Conservation (phyloP, 1,140 invertebrate species). For the Aculops lycopersici region DNA sequence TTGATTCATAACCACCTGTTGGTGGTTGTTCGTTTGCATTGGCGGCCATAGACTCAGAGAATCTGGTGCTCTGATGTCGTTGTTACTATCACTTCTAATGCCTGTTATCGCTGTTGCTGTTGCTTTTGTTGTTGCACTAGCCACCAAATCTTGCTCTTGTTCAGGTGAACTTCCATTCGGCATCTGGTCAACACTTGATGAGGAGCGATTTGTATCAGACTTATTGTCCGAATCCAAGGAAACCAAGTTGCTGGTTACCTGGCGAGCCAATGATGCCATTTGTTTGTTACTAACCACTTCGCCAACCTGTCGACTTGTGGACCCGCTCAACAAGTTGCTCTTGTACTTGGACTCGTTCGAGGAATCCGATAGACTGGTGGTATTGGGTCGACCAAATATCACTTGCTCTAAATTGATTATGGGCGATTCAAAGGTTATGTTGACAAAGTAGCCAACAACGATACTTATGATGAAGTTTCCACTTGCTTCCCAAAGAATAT, state of each 20-base stretch:
- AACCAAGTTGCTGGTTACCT: background rate
- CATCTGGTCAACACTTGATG: background rate
- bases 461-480: background rate
- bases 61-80: no score
- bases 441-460: background rate
- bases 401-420: background rate
- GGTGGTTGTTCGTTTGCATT: background rate
- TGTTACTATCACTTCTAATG: no score
- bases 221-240: background rate
- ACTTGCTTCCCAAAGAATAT: slow-evolving; percentile 4
- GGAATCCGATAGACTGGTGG: background rate
- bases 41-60: background rate
- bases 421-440: slow-evolving; percentile 1
- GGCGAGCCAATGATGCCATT: background rate
- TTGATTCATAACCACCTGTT: background rate
- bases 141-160: background rate
- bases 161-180: background rate
- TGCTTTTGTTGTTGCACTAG: background rate
- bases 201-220: background rate
- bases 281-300: no score
- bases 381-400: background rate
- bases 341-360: background rate
- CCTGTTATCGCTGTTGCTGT: background rate
- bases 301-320: no score
- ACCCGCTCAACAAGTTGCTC: background rate